A percentile compares a stretch with the other conserved stretches of the same genome.
These are phyloP conservation scores for Cheilosia scutellata DNA, from an alignment of 2,888 invertebrate genomes.

Conservation along the genomic window DNA sequence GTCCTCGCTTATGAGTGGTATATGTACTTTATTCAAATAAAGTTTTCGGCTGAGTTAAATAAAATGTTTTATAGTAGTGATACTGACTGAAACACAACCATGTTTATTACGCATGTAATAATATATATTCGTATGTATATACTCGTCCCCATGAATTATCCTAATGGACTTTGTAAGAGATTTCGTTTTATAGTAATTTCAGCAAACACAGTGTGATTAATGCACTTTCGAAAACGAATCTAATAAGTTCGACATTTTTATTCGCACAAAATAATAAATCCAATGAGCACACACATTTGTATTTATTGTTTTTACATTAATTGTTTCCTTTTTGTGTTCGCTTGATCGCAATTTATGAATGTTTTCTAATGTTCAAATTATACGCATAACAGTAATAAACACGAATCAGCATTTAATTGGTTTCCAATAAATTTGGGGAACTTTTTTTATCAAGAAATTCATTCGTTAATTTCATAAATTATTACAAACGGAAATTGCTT, in stretches of 20 bases:
- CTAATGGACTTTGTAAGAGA: not conserved
- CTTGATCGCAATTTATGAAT: conserved; percentile 29
- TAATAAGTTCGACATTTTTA: conserved; percentile 9
- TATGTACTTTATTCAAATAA: no score
- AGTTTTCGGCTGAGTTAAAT: no score
- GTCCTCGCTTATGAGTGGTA: no score
- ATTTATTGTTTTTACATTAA: conserved; percentile 39
- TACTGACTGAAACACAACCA: no score
- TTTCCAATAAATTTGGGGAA: conserved; percentile 1
- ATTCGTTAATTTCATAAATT: conserved; percentile 14
- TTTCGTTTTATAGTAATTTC: not conserved
- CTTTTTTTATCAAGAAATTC: conserved; percentile 7
- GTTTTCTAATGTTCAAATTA: conserved; percentile 10
- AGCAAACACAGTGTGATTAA: not conserved
- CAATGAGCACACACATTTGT: not conserved
- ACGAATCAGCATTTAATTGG: conserved; percentile 9
- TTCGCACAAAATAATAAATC: not conserved
- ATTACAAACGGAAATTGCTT: conserved; percentile 31
- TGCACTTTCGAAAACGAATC: not conserved
- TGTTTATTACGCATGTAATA: no score
- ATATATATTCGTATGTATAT: no score
- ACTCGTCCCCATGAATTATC: no score
- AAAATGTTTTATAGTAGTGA: no score
- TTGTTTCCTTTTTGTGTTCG: conserved; percentile 32
- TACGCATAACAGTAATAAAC: conserved; percentile 16